These are phyloP conservation scores for Bombus fervidus DNA, from an alignment of 1,140 invertebrate species.

Conservation along the genomic window DNA sequence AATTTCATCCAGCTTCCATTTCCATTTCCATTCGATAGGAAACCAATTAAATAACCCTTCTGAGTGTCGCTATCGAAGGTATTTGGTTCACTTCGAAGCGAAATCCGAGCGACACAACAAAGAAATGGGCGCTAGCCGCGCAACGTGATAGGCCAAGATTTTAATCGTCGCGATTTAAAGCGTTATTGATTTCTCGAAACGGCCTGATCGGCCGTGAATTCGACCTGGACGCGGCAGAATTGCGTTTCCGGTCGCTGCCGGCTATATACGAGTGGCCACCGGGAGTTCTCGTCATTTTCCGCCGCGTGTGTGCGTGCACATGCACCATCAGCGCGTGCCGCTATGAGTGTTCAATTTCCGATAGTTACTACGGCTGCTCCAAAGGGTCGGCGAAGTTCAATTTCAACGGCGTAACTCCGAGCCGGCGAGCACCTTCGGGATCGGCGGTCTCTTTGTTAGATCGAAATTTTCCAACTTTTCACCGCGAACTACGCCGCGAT, in stretches of 20 bases:
- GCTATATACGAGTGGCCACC: slow-evolving; percentile 51
- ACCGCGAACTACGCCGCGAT: not conserved
- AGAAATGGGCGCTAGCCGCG: not conserved
- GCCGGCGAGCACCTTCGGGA: slow-evolving; percentile 58
- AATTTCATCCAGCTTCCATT: slow-evolving; percentile 17
- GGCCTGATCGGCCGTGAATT: slow-evolving; percentile 48
- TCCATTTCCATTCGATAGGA: slow-evolving; percentile 5
- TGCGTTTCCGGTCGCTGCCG: slow-evolving; percentile 47
- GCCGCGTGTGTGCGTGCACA: slow-evolving; percentile 17
- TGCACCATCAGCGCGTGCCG: slow-evolving; percentile 23
- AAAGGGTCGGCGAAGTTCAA: slow-evolving; percentile 76
- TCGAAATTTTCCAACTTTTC: slow-evolving; percentile 70
- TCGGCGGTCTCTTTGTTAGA: slow-evolving; percentile 69
- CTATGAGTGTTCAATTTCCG: slow-evolving; percentile 76
- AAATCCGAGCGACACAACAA: not conserved
- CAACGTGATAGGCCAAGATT: slow-evolving; percentile 7
- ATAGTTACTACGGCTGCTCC: slow-evolving; percentile 73
- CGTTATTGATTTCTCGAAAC: slow-evolving; percentile 57
- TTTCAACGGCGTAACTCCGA: slow-evolving; percentile 72
- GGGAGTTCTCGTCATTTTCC: slow-evolving; percentile 57
- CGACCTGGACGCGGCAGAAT: slow-evolving; percentile 47
- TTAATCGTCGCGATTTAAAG: slow-evolving; percentile 51
- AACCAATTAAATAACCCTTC: not conserved
- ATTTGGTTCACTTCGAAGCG: not conserved
- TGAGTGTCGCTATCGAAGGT: not conserved